These are phyloP conservation scores for Micromys minutus DNA, from an alignment of 2,113 vertebrate genomes.

Conservation along the genomic window DNA sequence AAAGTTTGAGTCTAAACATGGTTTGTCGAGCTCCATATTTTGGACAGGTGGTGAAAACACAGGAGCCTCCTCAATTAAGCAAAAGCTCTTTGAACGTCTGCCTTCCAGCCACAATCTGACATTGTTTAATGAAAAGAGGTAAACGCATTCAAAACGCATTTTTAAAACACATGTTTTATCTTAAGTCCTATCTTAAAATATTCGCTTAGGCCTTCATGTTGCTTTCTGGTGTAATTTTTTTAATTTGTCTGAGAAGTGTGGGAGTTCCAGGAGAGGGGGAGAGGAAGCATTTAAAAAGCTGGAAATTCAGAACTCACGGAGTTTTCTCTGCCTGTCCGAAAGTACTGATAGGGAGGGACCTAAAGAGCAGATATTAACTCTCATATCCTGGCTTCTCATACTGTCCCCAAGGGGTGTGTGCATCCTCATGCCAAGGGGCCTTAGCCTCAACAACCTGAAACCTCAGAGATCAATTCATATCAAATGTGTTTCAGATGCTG, in stretches of 20 bases:
- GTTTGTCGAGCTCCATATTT: slow-evolving; percentile 36
- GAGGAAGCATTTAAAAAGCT: not conserved
- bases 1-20: slow-evolving; percentile 21
- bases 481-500: not conserved
- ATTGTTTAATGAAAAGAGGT: slow-evolving; percentile 49
- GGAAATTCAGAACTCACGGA: slow-evolving; percentile 10
- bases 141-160: slow-evolving; percentile 47
- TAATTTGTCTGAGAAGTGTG: not conserved
- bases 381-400: not conserved
- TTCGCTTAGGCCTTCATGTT: slow-evolving; percentile 25
- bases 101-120: slow-evolving; percentile 17
- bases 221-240: slow-evolving; percentile 4
- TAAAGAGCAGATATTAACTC: slow-evolving; percentile 23
- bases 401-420: not conserved
- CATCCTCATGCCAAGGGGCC: not conserved
- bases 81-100: not conserved
- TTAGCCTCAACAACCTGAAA: not conserved
- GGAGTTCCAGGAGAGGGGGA: not conserved
- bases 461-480: not conserved
- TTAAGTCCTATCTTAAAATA: not conserved
- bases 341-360: not conserved
- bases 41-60: not conserved
- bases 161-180: slow-evolving; percentile 6
- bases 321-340: not conserved
- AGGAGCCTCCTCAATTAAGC: slow-evolving; percentile 41